phyloP scores from a whole-genome alignment of 2,797 vertebrate species.

The Myotis vivesi region DNA sequence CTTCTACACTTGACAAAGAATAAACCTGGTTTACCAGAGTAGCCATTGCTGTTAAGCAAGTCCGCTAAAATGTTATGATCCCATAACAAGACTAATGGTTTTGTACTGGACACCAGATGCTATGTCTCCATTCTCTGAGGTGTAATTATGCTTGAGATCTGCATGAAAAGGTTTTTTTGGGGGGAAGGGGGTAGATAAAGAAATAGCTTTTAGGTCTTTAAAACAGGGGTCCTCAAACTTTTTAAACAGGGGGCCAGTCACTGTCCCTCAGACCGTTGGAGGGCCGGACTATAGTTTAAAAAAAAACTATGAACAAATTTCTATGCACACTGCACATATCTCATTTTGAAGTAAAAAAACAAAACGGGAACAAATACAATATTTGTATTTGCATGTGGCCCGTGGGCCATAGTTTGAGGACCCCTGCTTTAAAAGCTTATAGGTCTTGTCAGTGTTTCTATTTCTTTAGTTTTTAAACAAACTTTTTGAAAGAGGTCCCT shows the following conservation, averaged over 20 bases:
- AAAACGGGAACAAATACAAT: too few relatives aligned
- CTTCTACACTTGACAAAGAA: background rate
- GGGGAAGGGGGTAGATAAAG: background rate
- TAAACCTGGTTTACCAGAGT: background rate
- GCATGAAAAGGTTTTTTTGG: background rate
- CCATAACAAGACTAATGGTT: background rate
- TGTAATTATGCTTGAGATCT: background rate
- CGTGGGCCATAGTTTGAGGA: too few relatives aligned
- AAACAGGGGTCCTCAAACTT: background rate
- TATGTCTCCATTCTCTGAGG: background rate
- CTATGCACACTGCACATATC: too few relatives aligned
- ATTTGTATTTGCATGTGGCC: too few relatives aligned
- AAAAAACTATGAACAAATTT: too few relatives aligned
- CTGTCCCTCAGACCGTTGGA: too few relatives aligned
- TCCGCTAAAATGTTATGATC: background rate
- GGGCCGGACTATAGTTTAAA: too few relatives aligned
- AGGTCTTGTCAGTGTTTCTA: slow-evolving; percentile 13
- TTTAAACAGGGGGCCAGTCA: too few relatives aligned
- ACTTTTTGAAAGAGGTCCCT: slow-evolving; percentile 36
- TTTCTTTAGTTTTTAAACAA: slow-evolving; percentile 39
- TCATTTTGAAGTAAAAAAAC: too few relatives aligned
- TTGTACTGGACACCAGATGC: background rate
- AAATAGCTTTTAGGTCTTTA: slow-evolving; percentile 5
- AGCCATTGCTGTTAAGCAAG: background rate
- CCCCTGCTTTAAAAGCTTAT: background rate